A percentile compares a stretch with the other conserved stretches of the same genome.
Evolutionary conservation across 2,888 invertebrate genomes (phyloP).

Genomic region (Volucella zonaria): DNA sequence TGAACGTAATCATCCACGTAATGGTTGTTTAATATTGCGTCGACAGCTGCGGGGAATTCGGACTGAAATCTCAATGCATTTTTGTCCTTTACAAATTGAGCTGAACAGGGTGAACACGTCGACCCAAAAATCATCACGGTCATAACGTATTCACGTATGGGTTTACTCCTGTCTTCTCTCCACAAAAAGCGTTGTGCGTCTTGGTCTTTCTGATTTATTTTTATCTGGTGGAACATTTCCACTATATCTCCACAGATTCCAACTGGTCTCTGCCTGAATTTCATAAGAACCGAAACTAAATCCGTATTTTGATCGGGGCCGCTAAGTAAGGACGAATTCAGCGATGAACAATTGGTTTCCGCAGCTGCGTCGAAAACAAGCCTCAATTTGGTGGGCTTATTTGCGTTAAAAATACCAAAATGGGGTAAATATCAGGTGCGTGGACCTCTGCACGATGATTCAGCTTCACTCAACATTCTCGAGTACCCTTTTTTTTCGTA

Average conservation of each 20-base stretch:
- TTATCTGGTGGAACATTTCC: conserved; percentile 77
- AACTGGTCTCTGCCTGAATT: conserved; percentile 75
- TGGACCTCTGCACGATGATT: background rate
- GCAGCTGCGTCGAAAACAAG: conserved; percentile 78
- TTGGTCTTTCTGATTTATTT: conserved; percentile 44
- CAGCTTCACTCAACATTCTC: background rate
- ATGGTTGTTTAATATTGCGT: no score
- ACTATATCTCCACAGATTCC: conserved; percentile 77
- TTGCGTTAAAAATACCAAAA: conserved; percentile 1
- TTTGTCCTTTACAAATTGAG: conserved; percentile 67
- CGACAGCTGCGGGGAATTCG: no score
- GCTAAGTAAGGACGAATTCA: conserved; percentile 76
- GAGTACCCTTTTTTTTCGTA: background rate
- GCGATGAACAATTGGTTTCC: conserved; percentile 62
- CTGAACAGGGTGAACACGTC: conserved; percentile 63
- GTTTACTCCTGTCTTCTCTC: conserved; percentile 56
- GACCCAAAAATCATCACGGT: conserved; percentile 73
- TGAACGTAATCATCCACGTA: no score
- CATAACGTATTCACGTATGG: conserved; percentile 71
- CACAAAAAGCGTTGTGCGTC: no score
- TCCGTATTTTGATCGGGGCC: no score
- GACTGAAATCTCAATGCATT: background rate
- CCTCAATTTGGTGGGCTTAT: conserved; percentile 76
- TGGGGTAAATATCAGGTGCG: conserved; percentile 30
- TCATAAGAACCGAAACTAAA: conserved; percentile 75